Evolutionary conservation across 2,113 vertebrate species (phyloP).

Genomic region (Arizona elegans): DNA sequence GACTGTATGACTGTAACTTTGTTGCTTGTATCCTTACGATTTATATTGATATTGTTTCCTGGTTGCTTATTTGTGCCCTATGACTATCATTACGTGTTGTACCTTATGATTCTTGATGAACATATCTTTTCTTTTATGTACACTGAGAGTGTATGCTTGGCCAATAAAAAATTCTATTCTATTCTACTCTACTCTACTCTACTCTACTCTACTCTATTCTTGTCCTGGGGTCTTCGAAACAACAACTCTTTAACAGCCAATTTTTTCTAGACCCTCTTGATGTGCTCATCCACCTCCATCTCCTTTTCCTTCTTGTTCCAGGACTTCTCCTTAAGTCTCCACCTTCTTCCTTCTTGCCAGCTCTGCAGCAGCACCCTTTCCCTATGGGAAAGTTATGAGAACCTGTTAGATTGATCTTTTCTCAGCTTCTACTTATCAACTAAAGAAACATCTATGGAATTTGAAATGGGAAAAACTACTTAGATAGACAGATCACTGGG

Average conservation of each 20-base stretch:
- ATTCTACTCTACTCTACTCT: too few species aligned
- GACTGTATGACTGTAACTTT: too few species aligned
- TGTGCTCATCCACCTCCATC: not conserved
- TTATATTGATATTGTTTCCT: too few species aligned
- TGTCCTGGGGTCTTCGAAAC: not conserved
- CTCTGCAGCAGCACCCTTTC: not conserved
- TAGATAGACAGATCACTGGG: not conserved
- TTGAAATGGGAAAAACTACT: not conserved
- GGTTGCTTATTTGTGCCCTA: too few species aligned
- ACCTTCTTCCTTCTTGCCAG: not conserved
- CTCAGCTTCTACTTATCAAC: not conserved
- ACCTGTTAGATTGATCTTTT: not conserved
- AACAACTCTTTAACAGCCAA: not conserved
- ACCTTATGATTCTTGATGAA: too few species aligned
- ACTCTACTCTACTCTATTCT: not conserved
- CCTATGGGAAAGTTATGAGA: not conserved
- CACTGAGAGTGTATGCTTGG: too few species aligned
- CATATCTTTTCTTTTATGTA: too few species aligned
- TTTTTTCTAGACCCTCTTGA: not conserved
- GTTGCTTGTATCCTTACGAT: too few species aligned
- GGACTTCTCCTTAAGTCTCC: not conserved
- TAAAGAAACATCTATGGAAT: not conserved
- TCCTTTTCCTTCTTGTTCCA: not conserved
- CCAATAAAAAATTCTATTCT: too few species aligned
- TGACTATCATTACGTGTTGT: too few species aligned